Base-by-base conservation (phyloP, 2,797 vertebrate genomes). In the Parotocinclus haroldoi region DNA sequence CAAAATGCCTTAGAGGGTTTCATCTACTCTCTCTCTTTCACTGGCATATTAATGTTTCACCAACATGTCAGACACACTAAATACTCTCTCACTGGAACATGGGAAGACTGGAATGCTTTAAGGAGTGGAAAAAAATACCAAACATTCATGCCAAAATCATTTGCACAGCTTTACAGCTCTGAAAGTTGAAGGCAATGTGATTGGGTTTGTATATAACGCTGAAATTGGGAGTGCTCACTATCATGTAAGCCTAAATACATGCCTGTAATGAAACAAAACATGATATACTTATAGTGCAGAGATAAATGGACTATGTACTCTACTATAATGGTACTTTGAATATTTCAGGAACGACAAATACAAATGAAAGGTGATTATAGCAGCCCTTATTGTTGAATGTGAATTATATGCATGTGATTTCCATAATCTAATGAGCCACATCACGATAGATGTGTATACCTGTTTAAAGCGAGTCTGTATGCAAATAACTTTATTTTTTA, bases 1-100 rank as follows among this genome's bases (percentile, higher is more conserved):
- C 58, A 45, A 67, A 61, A 19, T 13, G 54, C 65, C 67, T 69
- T 48, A 46, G 66, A 74, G 56, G 19, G 56, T 60, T 46, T 59
- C 56, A 37, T 58, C 38, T 55, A 42, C n/a, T 73, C 37, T 53
- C 4, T 40, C 18, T 50, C 36, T 60, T 39, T 52, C 19, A 9
- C 14, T 75, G 64, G 37, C 64, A 58, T 66, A 73, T 84, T 81
- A 82, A 87, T 83, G 83, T 85, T 81, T 86, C 81, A 78, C 77
- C 78, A 82, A 74, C 75, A 82, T 77, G 80, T 84, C 85, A 83
- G 75, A 68, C 66, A 70, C 64, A 76, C 71, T 83, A 75, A 77
- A 80, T 73, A 58, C 72, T 68, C 80, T 78, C 71, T 86, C 80
- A 88, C 77, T 76, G 80, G 76, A 71, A 88, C 83, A 48, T 18